A percentile compares a stretch with the other conserved stretches of the same genome.
These are phyloP conservation scores for Centropyge bicolor DNA, from an alignment of 2,797 vertebrate species.

Conservation along the genomic window DNA sequence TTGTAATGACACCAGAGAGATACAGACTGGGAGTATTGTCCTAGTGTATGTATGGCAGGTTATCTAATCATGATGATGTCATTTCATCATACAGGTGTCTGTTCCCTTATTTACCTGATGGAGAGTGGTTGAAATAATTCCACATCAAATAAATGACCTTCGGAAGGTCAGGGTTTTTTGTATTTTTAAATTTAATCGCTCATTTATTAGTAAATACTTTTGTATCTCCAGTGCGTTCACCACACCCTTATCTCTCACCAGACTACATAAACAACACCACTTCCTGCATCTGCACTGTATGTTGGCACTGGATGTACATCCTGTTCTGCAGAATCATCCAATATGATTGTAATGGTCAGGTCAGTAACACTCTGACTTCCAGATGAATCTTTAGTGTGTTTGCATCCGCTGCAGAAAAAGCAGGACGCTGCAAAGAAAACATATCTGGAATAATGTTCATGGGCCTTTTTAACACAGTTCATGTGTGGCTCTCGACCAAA, in stretches of 20 bases:
- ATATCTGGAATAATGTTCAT: not conserved
- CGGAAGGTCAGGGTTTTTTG: no score
- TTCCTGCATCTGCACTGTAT: not conserved
- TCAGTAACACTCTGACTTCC: constrained; percentile 1
- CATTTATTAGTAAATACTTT: no score
- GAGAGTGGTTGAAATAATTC: no score
- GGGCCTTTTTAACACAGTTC: not conserved
- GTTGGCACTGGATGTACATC: not conserved
- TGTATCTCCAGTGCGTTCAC: no score
- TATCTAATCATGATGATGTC: no score
- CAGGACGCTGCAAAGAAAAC: not conserved
- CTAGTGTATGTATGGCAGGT: no score
- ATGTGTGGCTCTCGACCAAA: constrained; percentile 50
- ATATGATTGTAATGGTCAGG: not conserved
- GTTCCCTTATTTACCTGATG: no score
- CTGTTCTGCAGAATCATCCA: constrained; percentile 5
- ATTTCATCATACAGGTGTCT: no score
- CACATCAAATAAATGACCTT: no score
- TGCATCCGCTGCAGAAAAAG: not conserved
- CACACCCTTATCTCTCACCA: constrained; percentile 3
- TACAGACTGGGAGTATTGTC: no score
- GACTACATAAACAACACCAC: not conserved
- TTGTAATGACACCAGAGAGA: no score
- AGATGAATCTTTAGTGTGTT: constrained; percentile 2
- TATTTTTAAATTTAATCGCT: no score